Base-by-base conservation (phyloP, 35 echinoderm and acorn worm genomes). In the Apostichopus californicus region DNA sequence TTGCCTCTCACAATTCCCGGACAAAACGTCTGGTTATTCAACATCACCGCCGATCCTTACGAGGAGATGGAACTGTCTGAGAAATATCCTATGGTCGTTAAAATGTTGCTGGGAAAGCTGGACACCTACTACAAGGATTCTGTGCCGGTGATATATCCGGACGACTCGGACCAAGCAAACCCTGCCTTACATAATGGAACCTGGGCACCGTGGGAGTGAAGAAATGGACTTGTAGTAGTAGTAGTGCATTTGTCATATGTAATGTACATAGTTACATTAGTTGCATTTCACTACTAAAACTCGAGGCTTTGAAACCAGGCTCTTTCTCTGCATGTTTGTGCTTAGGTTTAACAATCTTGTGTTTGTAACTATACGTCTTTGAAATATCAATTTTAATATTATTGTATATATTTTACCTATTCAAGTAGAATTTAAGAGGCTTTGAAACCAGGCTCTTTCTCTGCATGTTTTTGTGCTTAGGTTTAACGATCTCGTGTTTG, bases 201-300 rank as follows among this genome's bases (percentile, higher is more conserved):
- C 70, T 93, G 92, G 92, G 86, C 86, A 18, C 92, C 92, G 4
- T 93, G 92, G 92, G 92, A 93, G 78, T 90, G 24, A 90, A 68
- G 5, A 17, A 17, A n/a, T 23, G 82, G 52, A 54, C 11, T 68
- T 46, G 34, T 2, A 46, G 34, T 46, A 46, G 34, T 46, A 46
- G 34, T 46, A 46, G 34, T 46, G 34, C 34, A 46, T 46, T 46
- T 46, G 34, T 46, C 34, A 46, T 2, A 46, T 46, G 34, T 3
- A 46, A 46, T 46, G 34, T 46, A 46, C 34, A 46, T 46, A 46
- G 34, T 46, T 46, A 46, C 34, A 46, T 46, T 46, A 46, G 34
- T 46, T 46, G 2, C 34, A 46, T 46, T 46, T 46, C 34, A 46
- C 34, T 46, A 46, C 2, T 46, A 46, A 46, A 46, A 46, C 34